phyloP scores from a whole-genome alignment of 2,113 vertebrate genomes.

The pig (Sus scrofa) region T2T-Sscrofa CM000813.6:79687001-79687500 shows the following conservation, averaged over 20 bases:
- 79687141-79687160: neutral
- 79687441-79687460: neutral
- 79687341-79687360: conserved; percentile 76
- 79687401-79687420: neutral
- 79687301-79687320: neutral
- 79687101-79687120: neutral
- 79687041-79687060: neutral
- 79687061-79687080: neutral
- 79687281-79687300: neutral
- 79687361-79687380: conserved; percentile 36
- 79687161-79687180: neutral
- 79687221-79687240: neutral
- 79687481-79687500: neutral
- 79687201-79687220: neutral
- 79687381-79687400: neutral
- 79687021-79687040: neutral
- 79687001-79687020: neutral
- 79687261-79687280: neutral
- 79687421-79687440: neutral
- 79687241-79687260: neutral
- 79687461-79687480: neutral
- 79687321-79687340: neutral
- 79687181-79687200: neutral
- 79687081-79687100: neutral
- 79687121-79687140: neutral